These are phyloP conservation scores for Drosophila suzukii DNA, from an alignment of 1,140 invertebrate genomes.

Conservation along the genomic window DNA sequence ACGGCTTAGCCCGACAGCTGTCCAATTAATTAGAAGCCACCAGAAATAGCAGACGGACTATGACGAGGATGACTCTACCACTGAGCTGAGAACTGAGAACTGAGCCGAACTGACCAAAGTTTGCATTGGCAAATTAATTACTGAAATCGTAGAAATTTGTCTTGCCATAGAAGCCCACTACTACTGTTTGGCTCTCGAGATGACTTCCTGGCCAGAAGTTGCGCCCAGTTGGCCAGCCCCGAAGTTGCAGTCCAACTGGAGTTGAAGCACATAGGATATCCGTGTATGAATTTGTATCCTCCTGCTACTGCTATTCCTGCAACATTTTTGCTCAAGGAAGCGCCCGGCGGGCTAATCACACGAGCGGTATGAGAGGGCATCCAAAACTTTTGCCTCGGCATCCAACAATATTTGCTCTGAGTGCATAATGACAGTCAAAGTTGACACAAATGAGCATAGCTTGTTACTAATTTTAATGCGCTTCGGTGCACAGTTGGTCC, in stretches of 20 bases:
- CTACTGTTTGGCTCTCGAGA: conserved; percentile 73
- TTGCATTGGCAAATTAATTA: conserved; percentile 82
- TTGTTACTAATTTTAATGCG: conserved; percentile 83
- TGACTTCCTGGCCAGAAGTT: conserved; percentile 61
- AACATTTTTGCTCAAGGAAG: conserved; percentile 74
- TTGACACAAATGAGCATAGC: conserved; percentile 83
- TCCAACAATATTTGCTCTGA: conserved; percentile 78
- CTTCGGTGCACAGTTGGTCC: conserved; percentile 59
- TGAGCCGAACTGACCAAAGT: conserved; percentile 51
- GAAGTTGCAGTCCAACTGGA: conserved; percentile 30
- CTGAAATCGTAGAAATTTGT: conserved; percentile 82
- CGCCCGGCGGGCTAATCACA: conserved; percentile 59
- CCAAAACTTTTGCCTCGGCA: conserved; percentile 62
- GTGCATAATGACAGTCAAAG: conserved; percentile 84
- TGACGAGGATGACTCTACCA: conserved; percentile 61
- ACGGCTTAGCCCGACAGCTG: conserved; percentile 59
- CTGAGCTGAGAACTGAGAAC: conserved; percentile 7
- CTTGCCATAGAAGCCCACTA: conserved; percentile 45
- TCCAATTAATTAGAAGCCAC: conserved; percentile 77
- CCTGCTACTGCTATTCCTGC: conserved; percentile 26
- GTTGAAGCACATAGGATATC: conserved; percentile 66
- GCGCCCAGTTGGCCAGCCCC: conserved; percentile 3
- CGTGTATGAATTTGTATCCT: conserved; percentile 78
- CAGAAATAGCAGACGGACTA: conserved; percentile 51
- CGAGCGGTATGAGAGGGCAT: conserved; percentile 12